Evolutionary conservation across 1,140 invertebrate genomes (phyloP).

Genomic region (Aradophagus sp.): DNA sequence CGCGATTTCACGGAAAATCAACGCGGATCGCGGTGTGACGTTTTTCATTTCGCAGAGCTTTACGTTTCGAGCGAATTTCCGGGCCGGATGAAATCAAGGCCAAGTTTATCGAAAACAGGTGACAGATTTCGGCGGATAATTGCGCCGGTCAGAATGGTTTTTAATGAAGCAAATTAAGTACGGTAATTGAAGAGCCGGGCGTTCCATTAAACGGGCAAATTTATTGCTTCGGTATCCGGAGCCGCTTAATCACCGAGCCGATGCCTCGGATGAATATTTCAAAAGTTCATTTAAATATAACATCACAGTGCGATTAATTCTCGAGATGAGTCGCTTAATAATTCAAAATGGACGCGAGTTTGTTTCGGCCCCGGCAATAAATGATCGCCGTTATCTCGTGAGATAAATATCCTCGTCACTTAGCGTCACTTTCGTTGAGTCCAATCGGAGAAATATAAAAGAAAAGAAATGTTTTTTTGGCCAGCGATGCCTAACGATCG

Average conservation of each 20-base stretch:
- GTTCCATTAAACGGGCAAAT: conserved; percentile 2
- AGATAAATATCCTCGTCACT: conserved; percentile 31
- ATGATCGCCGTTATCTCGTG: conserved; percentile 21
- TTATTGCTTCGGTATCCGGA: neutral
- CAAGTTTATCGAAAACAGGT: conserved; percentile 19
- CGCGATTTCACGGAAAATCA: too few species aligned
- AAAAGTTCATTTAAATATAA: conserved; percentile 42
- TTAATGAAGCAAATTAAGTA: conserved; percentile 30
- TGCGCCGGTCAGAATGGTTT: conserved; percentile 1
- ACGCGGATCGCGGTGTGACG: conserved; percentile 4
- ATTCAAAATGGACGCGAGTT: conserved; percentile 16
- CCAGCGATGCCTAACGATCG: conserved; percentile 60
- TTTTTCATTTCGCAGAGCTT: conserved; percentile 12
- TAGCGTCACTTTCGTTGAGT: conserved; percentile 23
- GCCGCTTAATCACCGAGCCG: conserved; percentile 1
- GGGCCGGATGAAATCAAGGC: neutral
- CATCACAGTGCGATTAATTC: conserved; percentile 25
- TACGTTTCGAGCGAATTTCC: neutral
- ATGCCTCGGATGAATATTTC: conserved; percentile 20
- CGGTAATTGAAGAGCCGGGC: neutral
- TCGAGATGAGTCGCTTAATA: conserved; percentile 19
- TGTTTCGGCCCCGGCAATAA: conserved; percentile 19
- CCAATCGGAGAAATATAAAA: too few species aligned
- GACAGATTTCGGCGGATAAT: conserved; percentile 1
- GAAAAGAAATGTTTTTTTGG: conserved; percentile 37